Evolutionary conservation across 2,888 invertebrate genomes (phyloP).

Genomic region (Agrochola lychnidis): DNA sequence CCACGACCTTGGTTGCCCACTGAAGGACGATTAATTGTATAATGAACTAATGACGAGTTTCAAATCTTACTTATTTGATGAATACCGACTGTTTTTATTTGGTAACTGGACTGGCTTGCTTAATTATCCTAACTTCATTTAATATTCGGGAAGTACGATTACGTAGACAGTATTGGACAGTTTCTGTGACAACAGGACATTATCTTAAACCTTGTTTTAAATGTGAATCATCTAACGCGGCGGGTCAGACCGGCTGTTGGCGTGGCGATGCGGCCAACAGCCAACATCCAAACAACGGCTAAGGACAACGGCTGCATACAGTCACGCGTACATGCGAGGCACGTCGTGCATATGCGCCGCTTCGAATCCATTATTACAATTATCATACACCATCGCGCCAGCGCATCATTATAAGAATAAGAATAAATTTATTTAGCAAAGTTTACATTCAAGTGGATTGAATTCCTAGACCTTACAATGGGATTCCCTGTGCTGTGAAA

Average conservation of each 20-base stretch:
- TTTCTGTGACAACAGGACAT: neutral
- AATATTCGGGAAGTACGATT: neutral
- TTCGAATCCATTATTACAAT: slow-evolving; percentile 45
- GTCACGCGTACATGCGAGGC: slow-evolving; percentile 72
- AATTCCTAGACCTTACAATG: too few species aligned
- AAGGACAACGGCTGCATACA: slow-evolving; percentile 73
- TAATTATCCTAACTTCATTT: slow-evolving; percentile 1
- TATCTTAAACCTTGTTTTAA: neutral
- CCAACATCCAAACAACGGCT: neutral
- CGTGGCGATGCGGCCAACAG: too few species aligned
- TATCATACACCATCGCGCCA: slow-evolving; percentile 39
- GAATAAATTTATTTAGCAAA: too few species aligned
- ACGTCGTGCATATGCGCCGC: slow-evolving; percentile 66
- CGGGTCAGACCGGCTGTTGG: too few species aligned
- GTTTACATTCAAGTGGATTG: too few species aligned
- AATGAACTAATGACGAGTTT: slow-evolving; percentile 42
- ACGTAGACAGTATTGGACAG: neutral
- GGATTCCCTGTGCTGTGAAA: too few species aligned
- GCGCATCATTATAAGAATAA: slow-evolving; percentile 12
- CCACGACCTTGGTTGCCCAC: slow-evolving; percentile 41
- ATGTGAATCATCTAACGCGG: too few species aligned
- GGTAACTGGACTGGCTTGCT: neutral
- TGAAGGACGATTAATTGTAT: slow-evolving; percentile 46
- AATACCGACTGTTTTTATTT: neutral
- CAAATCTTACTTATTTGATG: slow-evolving; percentile 16